phyloP scores from a whole-genome alignment of 1,140 invertebrate species.

The Danaus plexippus region DNA sequence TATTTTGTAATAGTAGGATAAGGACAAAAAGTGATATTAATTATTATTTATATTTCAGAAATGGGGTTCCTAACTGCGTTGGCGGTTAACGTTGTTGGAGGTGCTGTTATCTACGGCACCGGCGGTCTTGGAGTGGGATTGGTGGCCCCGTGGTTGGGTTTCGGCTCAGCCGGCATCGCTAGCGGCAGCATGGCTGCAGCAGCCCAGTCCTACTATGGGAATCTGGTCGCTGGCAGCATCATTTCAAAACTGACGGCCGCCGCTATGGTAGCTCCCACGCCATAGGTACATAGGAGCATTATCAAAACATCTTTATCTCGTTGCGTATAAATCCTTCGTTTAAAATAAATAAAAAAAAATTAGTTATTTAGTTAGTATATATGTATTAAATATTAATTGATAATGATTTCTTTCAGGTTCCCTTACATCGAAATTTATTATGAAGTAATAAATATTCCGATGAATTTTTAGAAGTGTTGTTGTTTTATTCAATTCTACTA shows the following conservation, averaged over 20 bases:
- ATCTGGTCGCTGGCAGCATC: slow-evolving; percentile 49
- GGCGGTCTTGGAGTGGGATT: slow-evolving; percentile 34
- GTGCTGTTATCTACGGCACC: slow-evolving; percentile 39
- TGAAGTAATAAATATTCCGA: too few relatives aligned
- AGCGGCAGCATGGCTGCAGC: slow-evolving; percentile 45
- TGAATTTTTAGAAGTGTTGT: too few relatives aligned
- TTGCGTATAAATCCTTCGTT: too few relatives aligned
- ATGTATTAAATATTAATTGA: too few relatives aligned
- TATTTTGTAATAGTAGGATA: too few relatives aligned
- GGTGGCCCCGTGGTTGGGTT: slow-evolving; percentile 44
- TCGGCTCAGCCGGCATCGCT: slow-evolving; percentile 38
- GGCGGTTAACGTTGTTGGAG: slow-evolving; percentile 37
- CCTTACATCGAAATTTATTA: too few relatives aligned
- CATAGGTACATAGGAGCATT: slow-evolving; percentile 20
- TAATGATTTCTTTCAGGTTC: too few relatives aligned
- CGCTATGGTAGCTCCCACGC: slow-evolving; percentile 49
- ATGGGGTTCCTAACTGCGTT: slow-evolving; percentile 46
- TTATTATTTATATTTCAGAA: slow-evolving; percentile 4
- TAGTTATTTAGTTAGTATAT: too few relatives aligned
- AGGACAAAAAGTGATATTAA: too few relatives aligned
- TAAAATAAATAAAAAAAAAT: too few relatives aligned
- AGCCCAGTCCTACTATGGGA: slow-evolving; percentile 51
- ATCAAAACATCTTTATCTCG: too few relatives aligned
- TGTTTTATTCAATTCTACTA: too few relatives aligned
- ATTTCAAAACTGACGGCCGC: slow-evolving; percentile 43